Percentiles rank a stretch among this genome's conserved stretches.
These are phyloP conservation scores for Sebastes wilsoni DNA, from an alignment of 2,797 vertebrate genomes.

Conservation along the genomic window DNA sequence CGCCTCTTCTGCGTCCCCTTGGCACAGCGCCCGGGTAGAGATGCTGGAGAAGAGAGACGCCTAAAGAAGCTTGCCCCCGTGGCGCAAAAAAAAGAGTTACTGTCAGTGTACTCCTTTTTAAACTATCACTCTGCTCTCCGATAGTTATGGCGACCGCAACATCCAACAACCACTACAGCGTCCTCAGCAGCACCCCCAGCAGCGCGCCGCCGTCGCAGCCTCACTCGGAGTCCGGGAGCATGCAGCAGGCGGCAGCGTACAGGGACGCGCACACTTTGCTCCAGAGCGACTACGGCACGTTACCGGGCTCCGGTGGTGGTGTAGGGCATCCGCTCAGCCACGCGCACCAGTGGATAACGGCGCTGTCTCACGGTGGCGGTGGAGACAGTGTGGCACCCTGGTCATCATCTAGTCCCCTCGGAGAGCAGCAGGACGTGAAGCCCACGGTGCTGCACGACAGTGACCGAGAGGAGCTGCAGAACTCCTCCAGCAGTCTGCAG, in stretches of 20 bases:
- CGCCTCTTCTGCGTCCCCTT: constrained; percentile 89
- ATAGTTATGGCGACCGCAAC: constrained; percentile 97
- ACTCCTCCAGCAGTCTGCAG: constrained; percentile 83
- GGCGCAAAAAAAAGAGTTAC: constrained; percentile 90
- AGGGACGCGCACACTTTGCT: constrained; percentile 94
- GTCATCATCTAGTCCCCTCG: constrained; percentile 90
- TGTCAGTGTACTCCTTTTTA: constrained; percentile 70
- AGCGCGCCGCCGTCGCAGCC: constrained; percentile 87
- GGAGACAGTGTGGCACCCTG: constrained; percentile 88
- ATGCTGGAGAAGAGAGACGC: constrained; percentile 85
- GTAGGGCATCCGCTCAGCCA: constrained; percentile 92
- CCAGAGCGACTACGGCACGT: constrained; percentile 89
- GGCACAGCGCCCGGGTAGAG: constrained; percentile 85
- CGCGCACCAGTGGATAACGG: constrained; percentile 97
- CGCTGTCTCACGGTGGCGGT: constrained; percentile 89
- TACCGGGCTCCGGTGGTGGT: constrained; percentile 85
- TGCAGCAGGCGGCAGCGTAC: constrained; percentile 93
- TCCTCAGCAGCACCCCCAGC: constrained; percentile 85
- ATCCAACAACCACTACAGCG: constrained; percentile 96
- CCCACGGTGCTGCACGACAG: constrained; percentile 87
- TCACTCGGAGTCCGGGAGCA: constrained; percentile 92
- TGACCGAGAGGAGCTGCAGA: constrained; percentile 90
- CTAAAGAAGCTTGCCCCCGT: constrained; percentile 76
- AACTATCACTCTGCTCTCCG: constrained; percentile 86
- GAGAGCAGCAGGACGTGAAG: constrained; percentile 96